These are phyloP conservation scores for Ooceraea biroi DNA, from an alignment of 1,140 invertebrate genomes.

Conservation along the genomic window DNA sequence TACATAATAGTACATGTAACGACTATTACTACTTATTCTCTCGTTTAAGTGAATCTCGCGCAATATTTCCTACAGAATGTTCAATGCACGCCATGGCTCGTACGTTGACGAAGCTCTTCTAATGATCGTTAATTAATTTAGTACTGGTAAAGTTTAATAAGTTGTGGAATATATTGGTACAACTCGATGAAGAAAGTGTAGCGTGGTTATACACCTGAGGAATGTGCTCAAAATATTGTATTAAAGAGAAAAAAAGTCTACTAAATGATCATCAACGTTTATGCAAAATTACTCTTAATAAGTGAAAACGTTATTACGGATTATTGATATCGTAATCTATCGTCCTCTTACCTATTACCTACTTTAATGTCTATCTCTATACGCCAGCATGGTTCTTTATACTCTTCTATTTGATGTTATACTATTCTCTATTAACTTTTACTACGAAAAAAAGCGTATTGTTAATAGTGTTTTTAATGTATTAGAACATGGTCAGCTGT, in stretches of 20 bases:
- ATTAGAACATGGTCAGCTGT: conserved; percentile 83
- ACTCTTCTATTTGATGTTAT: conserved; percentile 85
- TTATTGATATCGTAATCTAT: conserved; percentile 85
- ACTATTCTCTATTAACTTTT: conserved; percentile 84
- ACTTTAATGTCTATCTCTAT: conserved; percentile 86
- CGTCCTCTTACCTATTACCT: conserved; percentile 83
- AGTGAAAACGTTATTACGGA: conserved; percentile 82
- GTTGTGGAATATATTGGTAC: conserved; percentile 81
- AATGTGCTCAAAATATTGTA: conserved; percentile 86
- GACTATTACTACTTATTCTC: conserved; percentile 25
- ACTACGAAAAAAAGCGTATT: conserved; percentile 80
- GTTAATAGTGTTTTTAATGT: conserved; percentile 80
- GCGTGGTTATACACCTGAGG: conserved; percentile 85
- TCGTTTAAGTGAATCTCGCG: conserved; percentile 47
- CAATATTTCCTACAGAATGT: conserved; percentile 53
- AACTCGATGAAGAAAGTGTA: conserved; percentile 85
- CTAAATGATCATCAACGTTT: conserved; percentile 84
- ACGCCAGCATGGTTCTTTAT: conserved; percentile 84
- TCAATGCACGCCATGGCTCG: conserved; percentile 52
- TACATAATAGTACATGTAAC: conserved; percentile 10
- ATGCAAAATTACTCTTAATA: conserved; percentile 83
- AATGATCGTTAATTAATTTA: conserved; percentile 49
- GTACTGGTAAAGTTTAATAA: conserved; percentile 53
- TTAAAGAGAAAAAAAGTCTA: conserved; percentile 83
- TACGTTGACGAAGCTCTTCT: conserved; percentile 44